Percentiles rank a stretch among this genome's conserved stretches.
Conservation (phyloP, 2,888 invertebrate genomes). For the Matsumyia berberina region DNA sequence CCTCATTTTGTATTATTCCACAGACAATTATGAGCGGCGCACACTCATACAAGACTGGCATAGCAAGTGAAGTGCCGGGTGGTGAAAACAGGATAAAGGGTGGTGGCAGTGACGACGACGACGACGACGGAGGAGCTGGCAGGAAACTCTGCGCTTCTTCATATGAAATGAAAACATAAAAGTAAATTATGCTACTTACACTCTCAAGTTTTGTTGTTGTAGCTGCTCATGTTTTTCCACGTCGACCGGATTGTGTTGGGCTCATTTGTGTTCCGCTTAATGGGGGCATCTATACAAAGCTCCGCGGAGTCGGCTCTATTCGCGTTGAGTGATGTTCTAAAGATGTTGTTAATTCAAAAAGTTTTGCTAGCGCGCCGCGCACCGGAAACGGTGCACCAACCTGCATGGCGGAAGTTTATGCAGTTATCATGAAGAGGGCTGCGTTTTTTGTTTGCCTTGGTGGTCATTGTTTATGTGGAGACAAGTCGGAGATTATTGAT, state of each 20-base stretch:
- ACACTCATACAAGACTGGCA: slow-evolving; percentile 51
- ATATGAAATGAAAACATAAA: slow-evolving; percentile 75
- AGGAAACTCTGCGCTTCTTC: slow-evolving; percentile 71
- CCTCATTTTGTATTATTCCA: slow-evolving; percentile 75
- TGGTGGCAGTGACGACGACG: neutral
- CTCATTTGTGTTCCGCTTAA: slow-evolving; percentile 57
- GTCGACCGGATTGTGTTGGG: slow-evolving; percentile 47
- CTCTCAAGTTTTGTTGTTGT: slow-evolving; percentile 53
- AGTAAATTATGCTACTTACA: slow-evolving; percentile 75
- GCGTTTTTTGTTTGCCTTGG: slow-evolving; percentile 18
- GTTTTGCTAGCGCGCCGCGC: slow-evolving; percentile 46
- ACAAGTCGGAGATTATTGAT: slow-evolving; percentile 48
- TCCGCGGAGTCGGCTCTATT: slow-evolving; percentile 48
- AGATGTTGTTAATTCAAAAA: slow-evolving; percentile 75
- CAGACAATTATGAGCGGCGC: slow-evolving; percentile 72
- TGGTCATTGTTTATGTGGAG: slow-evolving; percentile 58
- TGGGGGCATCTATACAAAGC: slow-evolving; percentile 54
- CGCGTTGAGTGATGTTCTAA: slow-evolving; percentile 72
- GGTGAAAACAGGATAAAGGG: slow-evolving; percentile 16
- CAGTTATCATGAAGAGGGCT: slow-evolving; percentile 54
- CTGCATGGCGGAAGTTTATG: slow-evolving; percentile 71
- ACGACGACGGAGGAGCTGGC: slow-evolving; percentile 17
- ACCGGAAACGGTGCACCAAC: slow-evolving; percentile 64
- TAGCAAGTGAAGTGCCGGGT: slow-evolving; percentile 28
- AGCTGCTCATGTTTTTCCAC: slow-evolving; percentile 12